phyloP scores from a whole-genome alignment of 2,113 vertebrate species.

The Mastomys coucha region DNA sequence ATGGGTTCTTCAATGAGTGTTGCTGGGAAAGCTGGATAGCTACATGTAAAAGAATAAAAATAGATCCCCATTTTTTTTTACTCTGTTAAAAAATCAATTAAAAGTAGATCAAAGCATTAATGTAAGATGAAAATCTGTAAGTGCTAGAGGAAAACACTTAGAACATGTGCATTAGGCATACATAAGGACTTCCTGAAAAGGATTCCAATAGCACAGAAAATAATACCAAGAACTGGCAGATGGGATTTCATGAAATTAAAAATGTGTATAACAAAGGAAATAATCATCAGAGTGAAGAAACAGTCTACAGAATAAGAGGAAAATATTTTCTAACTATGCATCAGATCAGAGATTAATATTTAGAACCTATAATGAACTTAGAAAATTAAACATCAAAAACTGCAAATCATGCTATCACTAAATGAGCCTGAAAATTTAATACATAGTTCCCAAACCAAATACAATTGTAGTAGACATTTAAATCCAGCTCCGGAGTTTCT shows the following conservation, averaged over 20 bases:
- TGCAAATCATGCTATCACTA: neutral
- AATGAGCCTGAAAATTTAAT: neutral
- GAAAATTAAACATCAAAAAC: neutral
- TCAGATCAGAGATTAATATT: neutral
- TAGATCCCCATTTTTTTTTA: neutral
- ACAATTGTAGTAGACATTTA: too few relatives aligned
- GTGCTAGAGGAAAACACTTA: neutral
- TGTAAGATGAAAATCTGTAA: slow-evolving; percentile 8
- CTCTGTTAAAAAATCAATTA: neutral
- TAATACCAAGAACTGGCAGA: neutral
- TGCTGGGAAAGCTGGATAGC: too few relatives aligned
- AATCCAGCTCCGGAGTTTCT: too few relatives aligned
- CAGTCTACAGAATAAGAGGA: neutral
- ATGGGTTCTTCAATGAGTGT: too few relatives aligned
- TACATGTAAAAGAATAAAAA: neutral
- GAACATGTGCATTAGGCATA: neutral
- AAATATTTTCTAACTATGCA: neutral
- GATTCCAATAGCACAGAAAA: neutral
- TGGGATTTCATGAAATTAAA: neutral
- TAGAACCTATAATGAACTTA: neutral
- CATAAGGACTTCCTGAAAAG: neutral
- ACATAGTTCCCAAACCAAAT: neutral
- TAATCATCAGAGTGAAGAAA: neutral
- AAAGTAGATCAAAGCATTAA: slow-evolving; percentile 1
- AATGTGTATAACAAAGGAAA: neutral